Percentiles rank a stretch among this genome's conserved stretches.
These are phyloP conservation scores for Drosophila nebulosa DNA, from an alignment of 1,140 invertebrate species.

Conservation along the genomic window DNA sequence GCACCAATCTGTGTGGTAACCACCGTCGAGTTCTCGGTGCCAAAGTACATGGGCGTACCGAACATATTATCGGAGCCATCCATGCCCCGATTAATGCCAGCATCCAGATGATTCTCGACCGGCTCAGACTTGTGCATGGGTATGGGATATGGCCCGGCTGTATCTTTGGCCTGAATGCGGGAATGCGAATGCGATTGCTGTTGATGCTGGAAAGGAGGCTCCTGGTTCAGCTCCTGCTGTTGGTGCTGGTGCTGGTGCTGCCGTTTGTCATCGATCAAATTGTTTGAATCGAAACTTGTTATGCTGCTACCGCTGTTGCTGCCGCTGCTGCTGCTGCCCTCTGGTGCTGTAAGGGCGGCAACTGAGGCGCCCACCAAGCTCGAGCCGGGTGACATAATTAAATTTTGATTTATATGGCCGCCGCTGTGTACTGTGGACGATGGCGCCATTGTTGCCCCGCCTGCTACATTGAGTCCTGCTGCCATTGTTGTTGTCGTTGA, in stretches of 20 bases:
- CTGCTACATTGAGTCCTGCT: not conserved
- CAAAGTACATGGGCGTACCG: constrained; percentile 85
- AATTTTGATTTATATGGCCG: constrained; percentile 75
- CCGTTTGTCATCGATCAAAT: constrained; percentile 70
- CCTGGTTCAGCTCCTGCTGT: constrained; percentile 22
- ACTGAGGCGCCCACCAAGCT: constrained; percentile 37
- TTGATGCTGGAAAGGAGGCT: constrained; percentile 10
- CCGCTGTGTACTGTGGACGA: constrained; percentile 26
- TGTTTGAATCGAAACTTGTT: constrained; percentile 72
- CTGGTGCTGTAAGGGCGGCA: not conserved
- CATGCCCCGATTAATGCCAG: constrained; percentile 25
- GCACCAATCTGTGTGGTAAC: constrained; percentile 91
- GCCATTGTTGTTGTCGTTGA: not conserved
- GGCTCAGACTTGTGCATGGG: constrained; percentile 53
- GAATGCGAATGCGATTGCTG: constrained; percentile 49
- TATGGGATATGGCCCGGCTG: constrained; percentile 65
- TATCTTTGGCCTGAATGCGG: constrained; percentile 72
- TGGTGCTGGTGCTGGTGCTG: constrained; percentile 38
- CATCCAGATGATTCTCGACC: constrained; percentile 62
- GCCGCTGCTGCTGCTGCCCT: not conserved
- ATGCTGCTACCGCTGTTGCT: constrained; percentile 62
- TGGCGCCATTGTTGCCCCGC: constrained; percentile 22
- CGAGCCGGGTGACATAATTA: constrained; percentile 67
- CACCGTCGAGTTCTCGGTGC: constrained; percentile 90
- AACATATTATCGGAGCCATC: constrained; percentile 67